Evolutionary conservation across 2,797 vertebrate species (phyloP), one percentile per base, ranked within the genome.

Genomic region (Eulemur coronatus): DNA sequence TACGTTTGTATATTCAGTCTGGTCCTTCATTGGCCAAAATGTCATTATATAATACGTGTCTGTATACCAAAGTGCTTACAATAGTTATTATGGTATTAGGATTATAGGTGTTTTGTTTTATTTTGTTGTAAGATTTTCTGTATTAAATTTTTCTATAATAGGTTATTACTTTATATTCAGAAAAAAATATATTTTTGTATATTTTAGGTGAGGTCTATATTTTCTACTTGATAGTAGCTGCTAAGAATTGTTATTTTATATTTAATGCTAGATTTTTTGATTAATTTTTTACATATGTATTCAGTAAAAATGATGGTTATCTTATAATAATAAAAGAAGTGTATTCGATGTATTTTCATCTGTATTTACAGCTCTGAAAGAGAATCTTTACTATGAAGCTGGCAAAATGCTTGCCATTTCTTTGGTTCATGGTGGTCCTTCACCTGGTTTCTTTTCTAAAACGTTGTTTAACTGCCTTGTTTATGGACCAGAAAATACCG

Each of bases 341-440:
- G 0, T 80, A 90, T 79, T 92, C 55, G 14, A 57, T 93, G 46
- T 94, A 82, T 97, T 88, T 82, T 95, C 20, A 86, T 97, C 89
- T 98, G 43, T 97, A 89, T 97, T 94, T 98, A 69, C 98, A 99
- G 99, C 99, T 97, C 85, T 99, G 91, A 98, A 99, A 82, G 99
- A 99, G 7, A 99, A 99, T 95, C 98, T 99, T 84, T 99, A 99
- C 98, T 99, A 99, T 91, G 99, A 99, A 97, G 98, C 99, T 75
- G 99, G 99, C 90, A 99, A 98, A 98, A 99, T 99, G 97, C 98
- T 99, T 96, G 99, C 99, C 0, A 97, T 99, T 86, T 99, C 98
- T 95, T 98, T 99, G 98, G 99, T 99, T 90, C 99, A 99, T 0
- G 99, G 99, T 52, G 99, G 99, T 41, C 99, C 99, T 46, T 97